Evolutionary conservation across 37 sponge, comb jelly and placozoan genomes (phyloP).

Genomic region (Hexactinellida sp.): DNA sequence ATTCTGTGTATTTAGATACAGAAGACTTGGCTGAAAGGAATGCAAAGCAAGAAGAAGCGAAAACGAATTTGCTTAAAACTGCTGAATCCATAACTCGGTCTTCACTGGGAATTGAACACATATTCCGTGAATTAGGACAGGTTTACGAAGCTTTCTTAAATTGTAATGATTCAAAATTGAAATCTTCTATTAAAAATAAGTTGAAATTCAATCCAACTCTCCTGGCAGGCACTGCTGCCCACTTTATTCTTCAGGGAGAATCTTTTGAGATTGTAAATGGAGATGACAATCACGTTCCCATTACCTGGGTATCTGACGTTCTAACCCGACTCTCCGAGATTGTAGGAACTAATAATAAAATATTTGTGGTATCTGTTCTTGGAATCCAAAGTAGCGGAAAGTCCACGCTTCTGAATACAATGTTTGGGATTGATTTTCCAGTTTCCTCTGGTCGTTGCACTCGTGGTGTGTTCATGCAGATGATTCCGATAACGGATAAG

Average conservation of each 20-base stretch:
- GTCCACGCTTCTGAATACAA: slow-evolving; percentile 31
- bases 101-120: slow-evolving; percentile 22
- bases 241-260: slow-evolving; percentile 22
- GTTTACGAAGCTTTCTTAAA: not conserved
- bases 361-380: slow-evolving; percentile 20
- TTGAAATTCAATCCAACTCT: not conserved
- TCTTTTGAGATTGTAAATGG: slow-evolving; percentile 32
- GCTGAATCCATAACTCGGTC: not conserved
- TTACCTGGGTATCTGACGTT: slow-evolving; percentile 26
- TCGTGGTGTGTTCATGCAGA: slow-evolving; percentile 27
- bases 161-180: not conserved
- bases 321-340: not conserved
- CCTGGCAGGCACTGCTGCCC: slow-evolving; percentile 20
- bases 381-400: slow-evolving; percentile 30
- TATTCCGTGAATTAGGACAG: slow-evolving; percentile 21
- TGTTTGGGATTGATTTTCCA: slow-evolving; percentile 23
- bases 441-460: slow-evolving; percentile 33
- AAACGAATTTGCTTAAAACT: not conserved
- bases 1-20: not conserved
- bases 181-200: not conserved
- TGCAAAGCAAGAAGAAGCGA: not conserved
- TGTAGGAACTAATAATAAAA: not conserved
- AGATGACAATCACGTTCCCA: slow-evolving; percentile 32
- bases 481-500: slow-evolving; percentile 2
- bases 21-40: not conserved